Conservation (phyloP, 2,888 invertebrate species). For the Athetis lepigone region DNA sequence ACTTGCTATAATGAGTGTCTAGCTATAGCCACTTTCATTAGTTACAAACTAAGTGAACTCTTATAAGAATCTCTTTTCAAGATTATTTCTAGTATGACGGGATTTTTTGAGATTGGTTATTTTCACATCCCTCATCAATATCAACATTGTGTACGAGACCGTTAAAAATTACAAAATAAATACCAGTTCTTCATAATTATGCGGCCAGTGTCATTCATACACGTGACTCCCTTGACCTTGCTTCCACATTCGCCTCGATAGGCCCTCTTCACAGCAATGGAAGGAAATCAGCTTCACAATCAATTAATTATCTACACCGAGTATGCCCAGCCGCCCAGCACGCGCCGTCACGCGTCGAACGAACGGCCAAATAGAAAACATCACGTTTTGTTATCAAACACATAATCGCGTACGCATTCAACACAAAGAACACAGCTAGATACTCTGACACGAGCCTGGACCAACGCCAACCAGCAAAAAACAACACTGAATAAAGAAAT, state of each 20-base stretch:
- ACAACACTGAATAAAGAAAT: constrained; percentile 69
- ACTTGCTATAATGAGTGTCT: too few relatives aligned
- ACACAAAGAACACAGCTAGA: constrained; percentile 62
- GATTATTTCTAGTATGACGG: too few relatives aligned
- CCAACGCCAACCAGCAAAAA: constrained; percentile 78
- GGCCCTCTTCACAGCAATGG: constrained; percentile 37
- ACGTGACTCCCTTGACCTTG: constrained; percentile 66
- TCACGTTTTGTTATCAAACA: constrained; percentile 87
- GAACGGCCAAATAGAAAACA: constrained; percentile 56
- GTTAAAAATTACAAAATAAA: constrained; percentile 36
- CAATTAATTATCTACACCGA: constrained; percentile 38
- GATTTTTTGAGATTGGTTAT: too few relatives aligned
- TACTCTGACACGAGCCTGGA: constrained; percentile 81
- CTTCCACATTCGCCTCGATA: constrained; percentile 52
- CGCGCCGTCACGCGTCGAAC: constrained; percentile 57
- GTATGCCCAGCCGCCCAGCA: constrained; percentile 41
- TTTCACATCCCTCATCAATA: not conserved
- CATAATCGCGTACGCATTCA: constrained; percentile 65
- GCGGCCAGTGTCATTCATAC: constrained; percentile 46
- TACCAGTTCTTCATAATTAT: constrained; percentile 30
- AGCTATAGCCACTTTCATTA: too few relatives aligned
- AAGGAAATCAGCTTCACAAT: constrained; percentile 44
- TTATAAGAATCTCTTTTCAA: too few relatives aligned
- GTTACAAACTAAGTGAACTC: too few relatives aligned
- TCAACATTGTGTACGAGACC: constrained; percentile 10